Evolutionary conservation across 37 sponge, comb jelly and placozoan genomes (phyloP).

Genomic region (Oscarella lobularis): DNA sequence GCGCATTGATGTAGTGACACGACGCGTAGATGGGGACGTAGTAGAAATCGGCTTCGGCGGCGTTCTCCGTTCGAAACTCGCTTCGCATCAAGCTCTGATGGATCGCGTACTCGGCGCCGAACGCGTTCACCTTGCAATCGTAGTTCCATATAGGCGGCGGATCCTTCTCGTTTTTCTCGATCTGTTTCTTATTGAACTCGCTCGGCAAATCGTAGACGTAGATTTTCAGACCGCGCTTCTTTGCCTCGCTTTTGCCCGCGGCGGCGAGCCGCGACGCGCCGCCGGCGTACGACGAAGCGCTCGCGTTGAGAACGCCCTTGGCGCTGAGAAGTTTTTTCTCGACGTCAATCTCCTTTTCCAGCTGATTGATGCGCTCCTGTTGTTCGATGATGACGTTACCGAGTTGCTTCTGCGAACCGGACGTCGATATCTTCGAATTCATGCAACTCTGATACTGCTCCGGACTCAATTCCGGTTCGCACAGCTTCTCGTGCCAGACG

Average conservation of each 20-base stretch:
- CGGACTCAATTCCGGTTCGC: constrained; percentile 34
- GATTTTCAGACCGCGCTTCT: constrained; percentile 12
- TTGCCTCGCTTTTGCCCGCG: background rate
- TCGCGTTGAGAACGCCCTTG: background rate
- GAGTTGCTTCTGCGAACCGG: background rate
- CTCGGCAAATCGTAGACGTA: constrained; percentile 24
- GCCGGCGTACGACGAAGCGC: background rate
- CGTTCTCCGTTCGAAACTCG: constrained; percentile 11
- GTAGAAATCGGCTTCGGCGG: constrained; percentile 25
- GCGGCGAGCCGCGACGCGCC: background rate
- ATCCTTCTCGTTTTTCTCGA: constrained; percentile 4
- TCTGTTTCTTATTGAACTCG: constrained; percentile 14
- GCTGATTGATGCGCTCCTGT: background rate
- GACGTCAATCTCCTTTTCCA: background rate
- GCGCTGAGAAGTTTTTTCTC: background rate
- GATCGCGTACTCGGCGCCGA: constrained; percentile 27
- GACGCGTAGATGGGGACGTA: constrained; percentile 28
- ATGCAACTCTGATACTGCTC: constrained; percentile 59
- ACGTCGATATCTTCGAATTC: background rate
- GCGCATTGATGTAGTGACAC: constrained; percentile 33
- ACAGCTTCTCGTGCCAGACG: constrained; percentile 46
- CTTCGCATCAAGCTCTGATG: constrained; percentile 22
- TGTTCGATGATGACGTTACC: background rate
- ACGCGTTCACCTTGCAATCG: constrained; percentile 18
- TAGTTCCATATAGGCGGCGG: constrained; percentile 31